Percentiles rank a stretch among this genome's conserved stretches.
Evolutionary conservation across 2,888 invertebrate genomes (phyloP).

Genomic region (Polyommatus iphigenia): DNA sequence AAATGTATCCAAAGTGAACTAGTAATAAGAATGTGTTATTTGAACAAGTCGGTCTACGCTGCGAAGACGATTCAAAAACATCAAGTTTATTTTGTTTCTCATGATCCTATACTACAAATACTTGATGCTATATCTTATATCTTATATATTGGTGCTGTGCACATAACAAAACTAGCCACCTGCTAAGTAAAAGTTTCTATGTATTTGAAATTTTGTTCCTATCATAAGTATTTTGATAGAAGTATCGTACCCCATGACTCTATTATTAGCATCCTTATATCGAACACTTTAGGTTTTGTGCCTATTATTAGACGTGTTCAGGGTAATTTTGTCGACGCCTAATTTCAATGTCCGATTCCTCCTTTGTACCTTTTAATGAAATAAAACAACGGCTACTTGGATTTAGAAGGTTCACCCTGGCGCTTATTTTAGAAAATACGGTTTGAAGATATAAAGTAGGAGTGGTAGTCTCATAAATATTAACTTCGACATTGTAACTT

Average conservation of each 20-base stretch:
- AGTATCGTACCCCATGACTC: background rate
- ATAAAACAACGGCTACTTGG: constrained; percentile 13
- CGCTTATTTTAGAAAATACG: constrained; percentile 28
- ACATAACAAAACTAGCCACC: no score
- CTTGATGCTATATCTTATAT: background rate
- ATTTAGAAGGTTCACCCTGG: constrained; percentile 16
- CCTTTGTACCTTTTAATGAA: constrained; percentile 7
- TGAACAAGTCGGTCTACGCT: constrained; percentile 13
- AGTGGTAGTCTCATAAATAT: constrained; percentile 33
- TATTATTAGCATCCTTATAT: background rate
- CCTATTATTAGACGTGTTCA: background rate
- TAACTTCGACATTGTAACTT: constrained; percentile 33
- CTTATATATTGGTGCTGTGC: no score
- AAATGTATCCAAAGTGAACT: constrained; percentile 62
- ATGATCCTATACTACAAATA: background rate
- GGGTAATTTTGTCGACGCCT: background rate
- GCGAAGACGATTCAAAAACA: background rate
- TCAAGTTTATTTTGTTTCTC: background rate
- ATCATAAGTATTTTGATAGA: background rate
- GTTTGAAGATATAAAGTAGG: constrained; percentile 23
- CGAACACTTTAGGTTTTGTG: background rate
- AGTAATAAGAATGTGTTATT: constrained; percentile 55
- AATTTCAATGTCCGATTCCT: background rate
- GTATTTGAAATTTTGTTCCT: background rate
- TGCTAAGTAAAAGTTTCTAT: background rate